These are phyloP conservation scores for Sarcoramphus papa DNA, from an alignment of 2,797 vertebrate genomes.

Conservation along the genomic window DNA sequence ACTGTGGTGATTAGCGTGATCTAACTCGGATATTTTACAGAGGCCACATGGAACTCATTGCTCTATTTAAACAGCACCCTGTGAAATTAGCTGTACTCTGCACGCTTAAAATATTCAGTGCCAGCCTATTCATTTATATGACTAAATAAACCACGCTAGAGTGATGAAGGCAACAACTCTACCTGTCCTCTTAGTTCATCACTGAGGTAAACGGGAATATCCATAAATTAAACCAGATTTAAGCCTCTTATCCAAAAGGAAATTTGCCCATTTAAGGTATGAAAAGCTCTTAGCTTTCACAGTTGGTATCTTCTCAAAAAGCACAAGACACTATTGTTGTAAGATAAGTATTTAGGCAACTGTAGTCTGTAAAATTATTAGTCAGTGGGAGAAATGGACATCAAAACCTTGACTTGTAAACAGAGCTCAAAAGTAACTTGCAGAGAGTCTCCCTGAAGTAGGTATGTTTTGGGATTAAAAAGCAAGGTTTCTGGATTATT, in stretches of 20 bases:
- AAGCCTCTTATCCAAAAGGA: neutral
- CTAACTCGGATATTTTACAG: neutral
- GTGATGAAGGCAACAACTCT: neutral
- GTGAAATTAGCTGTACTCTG: neutral
- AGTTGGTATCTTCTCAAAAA: neutral
- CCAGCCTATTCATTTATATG: neutral
- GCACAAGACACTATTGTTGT: neutral
- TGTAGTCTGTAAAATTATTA: neutral
- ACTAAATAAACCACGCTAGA: neutral
- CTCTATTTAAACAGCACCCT: neutral
- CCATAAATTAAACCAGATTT: neutral
- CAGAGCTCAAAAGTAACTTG: neutral
- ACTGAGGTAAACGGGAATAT: neutral
- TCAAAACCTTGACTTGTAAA: neutral
- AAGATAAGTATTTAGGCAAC: neutral
- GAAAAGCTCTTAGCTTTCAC: neutral
- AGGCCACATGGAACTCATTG: neutral
- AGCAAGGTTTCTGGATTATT: neutral
- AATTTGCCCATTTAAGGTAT: neutral
- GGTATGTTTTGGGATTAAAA: neutral
- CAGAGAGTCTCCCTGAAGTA: neutral
- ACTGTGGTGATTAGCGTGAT: neutral
- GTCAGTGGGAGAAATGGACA: neutral
- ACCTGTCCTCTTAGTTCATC: neutral
- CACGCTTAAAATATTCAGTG: neutral